These are phyloP conservation scores for Drosophila subpulchrella DNA, from an alignment of 1,140 invertebrate species.

Conservation along the genomic window DNA sequence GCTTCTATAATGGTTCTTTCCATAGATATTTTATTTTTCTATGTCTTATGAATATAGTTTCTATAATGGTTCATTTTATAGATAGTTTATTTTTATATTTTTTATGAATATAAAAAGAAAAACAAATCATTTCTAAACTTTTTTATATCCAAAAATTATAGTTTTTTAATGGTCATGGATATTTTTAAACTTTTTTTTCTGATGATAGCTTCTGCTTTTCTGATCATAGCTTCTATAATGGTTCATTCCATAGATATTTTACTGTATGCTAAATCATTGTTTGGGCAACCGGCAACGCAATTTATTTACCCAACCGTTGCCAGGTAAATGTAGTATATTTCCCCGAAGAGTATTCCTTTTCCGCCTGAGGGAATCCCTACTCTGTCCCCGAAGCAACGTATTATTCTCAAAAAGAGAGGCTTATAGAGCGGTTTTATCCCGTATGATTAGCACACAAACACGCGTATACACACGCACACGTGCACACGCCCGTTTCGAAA, in stretches of 20 bases:
- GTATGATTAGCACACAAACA: conserved; percentile 17
- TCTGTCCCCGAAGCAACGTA: conserved; percentile 4
- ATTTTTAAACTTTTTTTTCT: too few relatives aligned
- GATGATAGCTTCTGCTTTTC: too few relatives aligned
- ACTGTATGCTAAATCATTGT: not conserved
- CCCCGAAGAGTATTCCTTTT: not conserved
- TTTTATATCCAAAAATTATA: too few relatives aligned
- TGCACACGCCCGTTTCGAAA: conserved; percentile 42
- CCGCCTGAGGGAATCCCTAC: not conserved
- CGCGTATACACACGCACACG: conserved; percentile 37
- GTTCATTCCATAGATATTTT: not conserved
- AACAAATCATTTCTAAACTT: too few relatives aligned
- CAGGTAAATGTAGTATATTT: conserved; percentile 13
- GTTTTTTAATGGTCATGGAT: too few relatives aligned
- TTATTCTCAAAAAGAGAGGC: conserved; percentile 5
- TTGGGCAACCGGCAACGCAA: not conserved
- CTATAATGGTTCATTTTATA: too few relatives aligned
- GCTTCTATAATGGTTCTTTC: too few relatives aligned
- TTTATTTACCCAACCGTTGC: not conserved
- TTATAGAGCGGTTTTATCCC: conserved; percentile 16
- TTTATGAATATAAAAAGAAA: too few relatives aligned
- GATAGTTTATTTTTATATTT: too few relatives aligned
- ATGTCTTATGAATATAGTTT: too few relatives aligned
- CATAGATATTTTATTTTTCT: too few relatives aligned
- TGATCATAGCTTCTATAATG: not conserved